phyloP scores from a whole-genome alignment of 2,888 invertebrate genomes.

The Graphium colonna region DNA sequence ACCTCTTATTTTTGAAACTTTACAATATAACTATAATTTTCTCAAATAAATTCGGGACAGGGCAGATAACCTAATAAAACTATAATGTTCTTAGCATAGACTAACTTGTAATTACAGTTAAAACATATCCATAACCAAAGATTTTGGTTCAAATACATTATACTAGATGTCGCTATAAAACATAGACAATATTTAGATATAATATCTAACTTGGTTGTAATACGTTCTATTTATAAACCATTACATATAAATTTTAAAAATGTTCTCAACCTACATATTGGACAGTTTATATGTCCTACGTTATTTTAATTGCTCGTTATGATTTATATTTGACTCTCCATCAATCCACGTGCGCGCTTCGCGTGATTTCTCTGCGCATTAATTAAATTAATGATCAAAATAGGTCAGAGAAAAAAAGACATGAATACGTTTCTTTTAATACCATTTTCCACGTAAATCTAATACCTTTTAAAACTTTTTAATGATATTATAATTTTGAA shows the following conservation, averaged over 20 bases:
- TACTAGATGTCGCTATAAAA: too few species aligned
- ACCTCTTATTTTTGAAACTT: conserved; percentile 28
- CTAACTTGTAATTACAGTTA: too few species aligned
- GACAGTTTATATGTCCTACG: neutral
- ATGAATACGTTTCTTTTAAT: conserved; percentile 1
- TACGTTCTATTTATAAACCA: too few species aligned
- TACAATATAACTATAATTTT: too few species aligned
- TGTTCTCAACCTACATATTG: neutral
- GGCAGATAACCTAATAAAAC: too few species aligned
- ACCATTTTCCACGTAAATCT: neutral
- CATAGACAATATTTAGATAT: too few species aligned
- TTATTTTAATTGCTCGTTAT: conserved; percentile 12
- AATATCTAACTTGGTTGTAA: too few species aligned
- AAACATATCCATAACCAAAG: too few species aligned
- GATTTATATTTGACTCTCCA: conserved; percentile 7
- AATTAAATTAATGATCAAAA: conserved; percentile 8
- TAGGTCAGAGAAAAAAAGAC: conserved; percentile 6
- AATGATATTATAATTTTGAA: neutral
- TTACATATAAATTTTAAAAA: too few species aligned
- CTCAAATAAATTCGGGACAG: too few species aligned
- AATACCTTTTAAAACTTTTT: neutral
- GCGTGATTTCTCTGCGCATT: neutral
- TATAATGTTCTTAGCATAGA: too few species aligned
- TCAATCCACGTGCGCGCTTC: conserved; percentile 6
- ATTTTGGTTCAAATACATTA: too few species aligned